Conservation (phyloP, 2,797 vertebrate species). For the Forpus xanthops region DNA sequence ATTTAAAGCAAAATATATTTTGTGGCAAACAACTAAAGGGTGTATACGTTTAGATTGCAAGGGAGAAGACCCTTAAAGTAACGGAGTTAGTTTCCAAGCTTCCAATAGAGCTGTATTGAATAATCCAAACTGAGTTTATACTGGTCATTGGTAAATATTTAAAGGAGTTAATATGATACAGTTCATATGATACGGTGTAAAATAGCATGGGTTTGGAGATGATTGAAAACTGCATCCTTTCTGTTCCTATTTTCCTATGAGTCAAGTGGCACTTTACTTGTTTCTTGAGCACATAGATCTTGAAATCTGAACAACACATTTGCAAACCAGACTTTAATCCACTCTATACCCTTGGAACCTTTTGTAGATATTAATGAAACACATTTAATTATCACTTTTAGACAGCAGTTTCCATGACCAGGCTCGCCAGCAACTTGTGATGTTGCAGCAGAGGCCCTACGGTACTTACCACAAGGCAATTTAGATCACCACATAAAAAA, state of each 20-base stretch:
- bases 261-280: background rate
- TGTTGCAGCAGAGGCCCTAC: too few species aligned
- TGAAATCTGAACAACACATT: background rate
- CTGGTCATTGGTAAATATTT: background rate
- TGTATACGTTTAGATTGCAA: background rate
- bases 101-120: background rate
- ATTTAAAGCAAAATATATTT: background rate
- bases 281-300: background rate
- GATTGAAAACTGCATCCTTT: background rate
- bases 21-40: background rate
- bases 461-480: too few species aligned
- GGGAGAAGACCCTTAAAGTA: background rate
- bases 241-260: background rate
- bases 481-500: slow-evolving; percentile 18
- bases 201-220: background rate
- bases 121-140: background rate
- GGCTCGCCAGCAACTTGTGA: too few species aligned
- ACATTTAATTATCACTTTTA: slow-evolving; percentile 27
- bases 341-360: background rate
- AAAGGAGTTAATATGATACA: background rate
- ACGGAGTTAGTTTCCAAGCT: background rate
- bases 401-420: too few species aligned
- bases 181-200: background rate
- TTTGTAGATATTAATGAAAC: slow-evolving; percentile 30
- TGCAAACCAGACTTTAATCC: background rate